These are phyloP conservation scores for Rhombomys opimus DNA, from an alignment of 2,113 vertebrate species.

Conservation along the genomic window DNA sequence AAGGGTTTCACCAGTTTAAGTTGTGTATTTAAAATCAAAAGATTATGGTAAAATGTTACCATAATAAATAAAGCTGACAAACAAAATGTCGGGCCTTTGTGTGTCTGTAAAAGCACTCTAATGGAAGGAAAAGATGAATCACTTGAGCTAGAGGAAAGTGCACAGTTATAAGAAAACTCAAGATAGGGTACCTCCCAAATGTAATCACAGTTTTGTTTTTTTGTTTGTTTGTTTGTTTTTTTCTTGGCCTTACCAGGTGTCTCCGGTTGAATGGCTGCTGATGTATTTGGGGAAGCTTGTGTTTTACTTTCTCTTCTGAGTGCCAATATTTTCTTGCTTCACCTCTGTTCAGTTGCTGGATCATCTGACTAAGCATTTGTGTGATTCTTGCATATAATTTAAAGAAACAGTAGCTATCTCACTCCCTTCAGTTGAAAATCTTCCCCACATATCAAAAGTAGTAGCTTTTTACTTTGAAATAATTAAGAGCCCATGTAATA, in stretches of 20 bases:
- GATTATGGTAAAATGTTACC: not conserved
- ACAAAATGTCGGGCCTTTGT: conserved; percentile 33
- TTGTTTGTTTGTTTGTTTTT: not conserved
- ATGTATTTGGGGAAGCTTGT: not conserved
- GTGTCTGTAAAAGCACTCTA: conserved; percentile 40
- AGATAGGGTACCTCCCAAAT: not conserved
- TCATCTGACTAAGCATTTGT: conserved; percentile 79
- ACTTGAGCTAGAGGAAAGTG: conserved; percentile 21
- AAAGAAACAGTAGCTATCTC: conserved; percentile 77
- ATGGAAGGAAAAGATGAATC: not conserved
- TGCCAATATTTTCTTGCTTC: conserved; percentile 77
- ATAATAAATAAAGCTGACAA: conserved; percentile 28
- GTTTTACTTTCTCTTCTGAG: conserved; percentile 75
- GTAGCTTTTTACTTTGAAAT: conserved; percentile 32
- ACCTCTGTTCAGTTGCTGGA: conserved; percentile 57
- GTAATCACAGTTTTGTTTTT: not conserved
- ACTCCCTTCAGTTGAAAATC: not conserved
- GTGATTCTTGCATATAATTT: conserved; percentile 65
- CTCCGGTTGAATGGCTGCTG: not conserved
- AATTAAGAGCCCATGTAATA: not conserved
- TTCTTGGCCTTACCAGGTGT: not conserved
- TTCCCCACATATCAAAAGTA: not conserved
- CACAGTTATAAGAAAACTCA: conserved; percentile 27
- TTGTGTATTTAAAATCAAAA: conserved; percentile 37
- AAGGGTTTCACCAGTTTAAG: conserved; percentile 37